These are phyloP conservation scores for Rhabdomys dilectus DNA, from an alignment of 2,113 vertebrate genomes.

Conservation along the genomic window DNA sequence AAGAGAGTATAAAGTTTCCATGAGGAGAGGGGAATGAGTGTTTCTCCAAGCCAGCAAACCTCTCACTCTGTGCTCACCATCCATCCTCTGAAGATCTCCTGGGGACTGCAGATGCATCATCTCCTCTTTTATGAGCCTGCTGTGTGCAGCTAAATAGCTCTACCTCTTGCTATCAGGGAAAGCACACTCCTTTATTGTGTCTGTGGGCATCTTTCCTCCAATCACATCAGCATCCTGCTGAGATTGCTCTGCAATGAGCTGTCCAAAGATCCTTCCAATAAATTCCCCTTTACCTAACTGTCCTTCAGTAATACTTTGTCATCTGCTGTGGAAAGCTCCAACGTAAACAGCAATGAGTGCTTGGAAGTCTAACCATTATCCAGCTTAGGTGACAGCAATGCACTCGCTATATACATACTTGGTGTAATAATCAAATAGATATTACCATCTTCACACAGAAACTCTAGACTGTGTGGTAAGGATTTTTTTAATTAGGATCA, in stretches of 20 bases:
- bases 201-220: constrained; percentile 41
- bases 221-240: constrained; percentile 41
- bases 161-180: constrained; percentile 33
- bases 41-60: not conserved
- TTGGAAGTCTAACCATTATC: constrained; percentile 43
- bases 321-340: constrained; percentile 49
- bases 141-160: not conserved
- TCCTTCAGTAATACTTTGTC: constrained; percentile 53
- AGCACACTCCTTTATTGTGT: constrained; percentile 46
- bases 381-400: constrained; percentile 18
- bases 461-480: not conserved
- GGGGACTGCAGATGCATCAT: not conserved
- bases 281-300: not conserved
- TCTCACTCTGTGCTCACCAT: not conserved
- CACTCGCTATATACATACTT: not conserved
- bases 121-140: constrained; percentile 40
- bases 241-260: constrained; percentile 35
- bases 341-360: not conserved
- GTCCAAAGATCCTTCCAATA: constrained; percentile 22
- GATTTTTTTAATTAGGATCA: not conserved
- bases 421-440: constrained; percentile 28
- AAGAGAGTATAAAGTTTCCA: constrained; percentile 2
- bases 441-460: not conserved
- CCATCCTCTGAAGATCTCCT: not conserved
- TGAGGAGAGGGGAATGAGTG: not conserved